phyloP scores from a whole-genome alignment of 30 jellyfish, hydroid and myxozoan genomes.

The Mastigias papua region DNA sequence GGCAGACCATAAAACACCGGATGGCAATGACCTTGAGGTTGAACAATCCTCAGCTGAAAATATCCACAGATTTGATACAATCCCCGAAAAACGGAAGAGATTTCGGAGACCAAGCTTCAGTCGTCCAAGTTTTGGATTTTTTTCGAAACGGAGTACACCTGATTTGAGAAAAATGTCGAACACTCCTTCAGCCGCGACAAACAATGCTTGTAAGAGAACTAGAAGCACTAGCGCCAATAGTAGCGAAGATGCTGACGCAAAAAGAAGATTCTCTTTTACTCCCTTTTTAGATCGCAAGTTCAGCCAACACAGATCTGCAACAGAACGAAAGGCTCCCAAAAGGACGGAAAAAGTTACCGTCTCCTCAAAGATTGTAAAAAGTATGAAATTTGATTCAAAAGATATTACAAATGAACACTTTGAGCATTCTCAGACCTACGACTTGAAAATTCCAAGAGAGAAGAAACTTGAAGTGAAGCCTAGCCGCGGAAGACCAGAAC shows the following conservation, averaged over 20 bases:
- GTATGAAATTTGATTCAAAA: neutral
- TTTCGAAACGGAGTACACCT: slow-evolving; percentile 75
- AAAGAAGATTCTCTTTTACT: slow-evolving; percentile 69
- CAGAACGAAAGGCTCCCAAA: slow-evolving; percentile 60
- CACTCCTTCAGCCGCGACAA: slow-evolving; percentile 38
- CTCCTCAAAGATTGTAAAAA: slow-evolving; percentile 19
- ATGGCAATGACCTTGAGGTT: neutral
- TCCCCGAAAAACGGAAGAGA: slow-evolving; percentile 44
- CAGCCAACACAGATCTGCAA: slow-evolving; percentile 43
- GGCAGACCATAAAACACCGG: slow-evolving; percentile 67
- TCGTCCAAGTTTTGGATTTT: slow-evolving; percentile 74
- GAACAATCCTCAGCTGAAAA: slow-evolving; percentile 18
- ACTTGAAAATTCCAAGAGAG: neutral
- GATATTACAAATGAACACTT: neutral
- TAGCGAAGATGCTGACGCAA: slow-evolving; percentile 34
- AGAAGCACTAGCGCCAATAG: slow-evolving; percentile 59
- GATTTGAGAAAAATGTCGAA: slow-evolving; percentile 54
- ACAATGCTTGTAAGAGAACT: slow-evolving; percentile 25
- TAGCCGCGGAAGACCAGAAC: slow-evolving; percentile 34
- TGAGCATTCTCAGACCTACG: slow-evolving; percentile 13
- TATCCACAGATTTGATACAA: slow-evolving; percentile 16
- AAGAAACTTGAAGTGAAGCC: neutral
- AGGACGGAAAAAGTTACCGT: slow-evolving; percentile 42
- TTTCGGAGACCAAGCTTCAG: slow-evolving; percentile 77
- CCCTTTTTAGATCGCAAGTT: slow-evolving; percentile 59